Base-by-base conservation (phyloP, 64 coral and sea anemone genomes). In the Montipora capricornis region DNA sequence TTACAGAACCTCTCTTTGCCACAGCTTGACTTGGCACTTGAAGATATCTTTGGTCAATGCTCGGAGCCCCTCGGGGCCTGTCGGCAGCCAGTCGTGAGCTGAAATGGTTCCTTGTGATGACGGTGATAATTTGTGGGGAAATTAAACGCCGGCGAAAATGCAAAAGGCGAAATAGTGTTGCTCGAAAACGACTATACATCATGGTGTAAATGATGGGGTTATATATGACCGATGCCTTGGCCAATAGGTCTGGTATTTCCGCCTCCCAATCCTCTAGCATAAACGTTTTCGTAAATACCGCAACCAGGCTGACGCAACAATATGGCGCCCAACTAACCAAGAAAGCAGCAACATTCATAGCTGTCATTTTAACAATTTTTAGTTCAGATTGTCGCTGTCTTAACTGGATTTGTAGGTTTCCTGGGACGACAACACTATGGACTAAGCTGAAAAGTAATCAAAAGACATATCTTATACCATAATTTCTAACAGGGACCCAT, bases 271-370 rank as follows among this genome's bases (percentile, higher is more conserved):
- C 9, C 26, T 16, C 67, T 17, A 92, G 15, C 4, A 87, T 51
- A 19, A 71, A 71, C 5, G 4, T 20, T 71, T 76, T 49, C 5
- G 47, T 89, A 12, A 96, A 47, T 15, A 89, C 68, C 6, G 91
- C 91, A 19, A 24, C 55, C 9, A 96, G 47, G 50, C 95, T 90
- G 13, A 93, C 91, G n/a, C 55, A 79, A 80, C 95, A 93, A 87
- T 96, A 96, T 74, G 95, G 90, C 71, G 90, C 82, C 95, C 95
- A 96, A 69, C 95, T 96, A 12, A 96, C 6, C 8, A 86, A 7
- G 45, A 93, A 93, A 17, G 95, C 84, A 1, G 49, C 3, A 5
- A 96, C 26, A 10, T 86, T 73, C 67, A 82, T 49, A 10, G 64
- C 57, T 44, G 74, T 89, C 52, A 96, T 93, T 20, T 85, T 78